Percentiles rank a stretch among this genome's conserved stretches.
Conservation (phyloP, 2,113 vertebrate species). For the Scomber japonicus region DNA sequence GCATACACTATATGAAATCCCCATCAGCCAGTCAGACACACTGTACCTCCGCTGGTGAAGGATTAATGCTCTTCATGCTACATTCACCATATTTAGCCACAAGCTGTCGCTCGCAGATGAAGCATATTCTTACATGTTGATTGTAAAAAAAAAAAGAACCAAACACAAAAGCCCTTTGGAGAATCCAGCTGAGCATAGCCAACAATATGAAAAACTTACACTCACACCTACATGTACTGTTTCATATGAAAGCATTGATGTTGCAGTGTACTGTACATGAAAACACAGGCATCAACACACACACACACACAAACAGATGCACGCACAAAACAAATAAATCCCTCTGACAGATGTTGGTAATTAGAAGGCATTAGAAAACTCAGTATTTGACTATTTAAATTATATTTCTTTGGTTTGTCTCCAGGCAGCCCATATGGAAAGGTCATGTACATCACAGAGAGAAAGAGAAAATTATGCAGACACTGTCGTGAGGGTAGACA, state of each 20-base stretch:
- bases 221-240: slow-evolving; percentile 40
- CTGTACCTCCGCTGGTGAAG: slow-evolving; percentile 56
- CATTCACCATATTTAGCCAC: slow-evolving; percentile 64
- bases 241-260: slow-evolving; percentile 52
- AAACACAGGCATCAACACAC: slow-evolving; percentile 8
- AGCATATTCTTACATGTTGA: slow-evolving; percentile 17
- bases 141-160: slow-evolving; percentile 28
- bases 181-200: slow-evolving; percentile 36
- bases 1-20: slow-evolving; percentile 78
- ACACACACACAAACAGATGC: background rate
- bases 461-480: slow-evolving; percentile 25
- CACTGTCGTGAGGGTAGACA: slow-evolving; percentile 34
- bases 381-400: slow-evolving; percentile 55
- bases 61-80: slow-evolving; percentile 77
- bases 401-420: slow-evolving; percentile 57
- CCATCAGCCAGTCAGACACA: slow-evolving; percentile 70
- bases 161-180: slow-evolving; percentile 59
- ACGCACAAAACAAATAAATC: slow-evolving; percentile 43
- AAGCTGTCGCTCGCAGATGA: slow-evolving; percentile 60
- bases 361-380: slow-evolving; percentile 58
- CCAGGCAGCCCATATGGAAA: slow-evolving; percentile 70
- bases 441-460: slow-evolving; percentile 52
- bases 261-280: slow-evolving; percentile 3
- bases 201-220: slow-evolving; percentile 24
- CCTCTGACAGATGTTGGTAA: slow-evolving; percentile 72